Percentiles rank a stretch among this genome's conserved stretches.
Conservation (phyloP, 2,797 vertebrate species). For the Tenualosa ilisha region DNA sequence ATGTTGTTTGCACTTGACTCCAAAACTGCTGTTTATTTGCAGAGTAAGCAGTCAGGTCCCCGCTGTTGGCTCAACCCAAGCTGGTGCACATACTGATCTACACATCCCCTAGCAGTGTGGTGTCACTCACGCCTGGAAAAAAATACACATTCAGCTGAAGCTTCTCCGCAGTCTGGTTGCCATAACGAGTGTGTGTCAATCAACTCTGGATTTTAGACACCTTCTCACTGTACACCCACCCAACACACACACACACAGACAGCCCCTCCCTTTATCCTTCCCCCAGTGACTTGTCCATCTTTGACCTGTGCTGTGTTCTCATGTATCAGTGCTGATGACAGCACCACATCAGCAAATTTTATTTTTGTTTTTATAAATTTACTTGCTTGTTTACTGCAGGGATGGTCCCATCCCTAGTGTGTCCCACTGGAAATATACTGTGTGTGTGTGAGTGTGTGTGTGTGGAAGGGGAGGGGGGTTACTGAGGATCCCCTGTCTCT, state of each 20-base stretch:
- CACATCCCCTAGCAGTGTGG: background rate
- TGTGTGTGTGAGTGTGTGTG: too few relatives aligned
- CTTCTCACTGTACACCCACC: background rate
- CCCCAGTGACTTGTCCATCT: conserved; percentile 1
- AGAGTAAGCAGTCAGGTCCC: background rate
- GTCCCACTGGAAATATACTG: background rate
- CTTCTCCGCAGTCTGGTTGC: background rate
- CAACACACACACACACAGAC: background rate
- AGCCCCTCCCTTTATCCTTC: background rate
- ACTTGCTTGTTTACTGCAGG: background rate
- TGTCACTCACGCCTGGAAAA: background rate
- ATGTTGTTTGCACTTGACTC: background rate
- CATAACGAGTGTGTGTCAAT: background rate
- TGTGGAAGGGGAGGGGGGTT: too few relatives aligned
- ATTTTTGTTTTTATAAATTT: background rate
- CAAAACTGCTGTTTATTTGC: background rate
- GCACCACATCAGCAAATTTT: background rate
- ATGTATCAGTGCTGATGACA: background rate
- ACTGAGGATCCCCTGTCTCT: background rate
- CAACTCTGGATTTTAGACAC: background rate
- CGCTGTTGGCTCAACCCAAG: background rate
- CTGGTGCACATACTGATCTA: too few relatives aligned
- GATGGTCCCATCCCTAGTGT: background rate
- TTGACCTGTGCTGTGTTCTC: background rate
- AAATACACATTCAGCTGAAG: background rate